Conservation (phyloP, 2,888 invertebrate species). For the Ceramica pisi region DNA sequence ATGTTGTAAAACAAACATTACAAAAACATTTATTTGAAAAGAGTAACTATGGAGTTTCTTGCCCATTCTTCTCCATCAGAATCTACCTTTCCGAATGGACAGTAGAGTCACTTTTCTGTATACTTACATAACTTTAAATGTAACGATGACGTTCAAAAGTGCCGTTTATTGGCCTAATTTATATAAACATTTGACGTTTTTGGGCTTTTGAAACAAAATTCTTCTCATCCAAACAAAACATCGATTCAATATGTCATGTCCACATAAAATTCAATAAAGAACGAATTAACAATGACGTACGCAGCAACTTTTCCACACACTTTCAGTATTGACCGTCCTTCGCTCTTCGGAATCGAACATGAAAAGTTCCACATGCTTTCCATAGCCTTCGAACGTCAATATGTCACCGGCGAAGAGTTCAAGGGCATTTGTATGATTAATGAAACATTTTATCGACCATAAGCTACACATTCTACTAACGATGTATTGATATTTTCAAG, state of each 20-base stretch:
- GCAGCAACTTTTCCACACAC: neutral
- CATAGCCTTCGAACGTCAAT: slow-evolving; percentile 48
- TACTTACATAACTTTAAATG: too few species aligned
- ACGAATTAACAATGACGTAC: neutral
- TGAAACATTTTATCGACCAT: slow-evolving; percentile 42
- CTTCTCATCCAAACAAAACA: neutral
- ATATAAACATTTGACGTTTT: too few species aligned
- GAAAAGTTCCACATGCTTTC: slow-evolving; percentile 31
- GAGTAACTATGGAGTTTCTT: too few species aligned
- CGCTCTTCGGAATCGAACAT: slow-evolving; percentile 25
- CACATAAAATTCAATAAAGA: neutral
- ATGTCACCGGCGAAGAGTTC: slow-evolving; percentile 34
- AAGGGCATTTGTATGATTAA: slow-evolving; percentile 51
- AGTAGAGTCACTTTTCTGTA: too few species aligned
- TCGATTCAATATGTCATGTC: neutral
- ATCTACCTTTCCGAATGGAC: too few species aligned
- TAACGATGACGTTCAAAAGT: too few species aligned
- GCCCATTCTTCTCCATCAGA: too few species aligned
- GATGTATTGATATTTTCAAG: slow-evolving; percentile 27
- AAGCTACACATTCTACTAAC: slow-evolving; percentile 13
- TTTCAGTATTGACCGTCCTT: slow-evolving; percentile 38
- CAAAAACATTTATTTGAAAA: too few species aligned
- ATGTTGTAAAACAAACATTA: too few species aligned
- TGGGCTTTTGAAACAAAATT: neutral
- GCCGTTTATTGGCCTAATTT: too few species aligned